These are phyloP conservation scores for Dinomys branickii DNA, from an alignment of 2,113 vertebrate genomes.

Conservation along the genomic window DNA sequence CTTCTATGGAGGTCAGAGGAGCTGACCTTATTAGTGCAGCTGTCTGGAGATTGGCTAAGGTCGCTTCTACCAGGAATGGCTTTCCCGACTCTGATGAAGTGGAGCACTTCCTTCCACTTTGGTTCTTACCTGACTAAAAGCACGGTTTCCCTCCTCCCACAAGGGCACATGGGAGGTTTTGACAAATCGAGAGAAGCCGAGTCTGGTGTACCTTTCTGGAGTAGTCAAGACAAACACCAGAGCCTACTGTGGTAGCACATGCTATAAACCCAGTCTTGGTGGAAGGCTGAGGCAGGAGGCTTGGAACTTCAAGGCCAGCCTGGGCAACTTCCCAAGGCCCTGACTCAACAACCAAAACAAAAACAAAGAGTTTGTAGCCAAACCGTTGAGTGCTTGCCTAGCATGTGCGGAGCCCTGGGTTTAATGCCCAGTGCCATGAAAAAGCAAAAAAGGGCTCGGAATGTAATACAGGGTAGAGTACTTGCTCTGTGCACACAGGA, in stretches of 20 bases:
- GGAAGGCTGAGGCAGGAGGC: neutral
- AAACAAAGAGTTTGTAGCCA: neutral
- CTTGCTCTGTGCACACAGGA: neutral
- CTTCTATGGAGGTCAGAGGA: neutral
- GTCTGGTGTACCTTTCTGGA: neutral
- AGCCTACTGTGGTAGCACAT: neutral
- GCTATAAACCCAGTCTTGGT: neutral
- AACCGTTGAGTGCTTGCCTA: neutral
- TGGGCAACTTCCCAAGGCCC: neutral
- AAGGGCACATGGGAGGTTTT: neutral
- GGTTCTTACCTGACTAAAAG: neutral
- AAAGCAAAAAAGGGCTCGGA: neutral
- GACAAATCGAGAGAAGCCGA: neutral
- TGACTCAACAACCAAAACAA: neutral
- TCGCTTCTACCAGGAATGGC: neutral
- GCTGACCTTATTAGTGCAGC: neutral
- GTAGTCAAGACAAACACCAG: neutral
- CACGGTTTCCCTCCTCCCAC: neutral
- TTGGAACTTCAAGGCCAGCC: neutral
- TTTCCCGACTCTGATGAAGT: neutral
- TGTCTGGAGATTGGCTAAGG: neutral
- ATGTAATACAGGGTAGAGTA: neutral
- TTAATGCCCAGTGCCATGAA: neutral
- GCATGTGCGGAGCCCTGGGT: neutral
- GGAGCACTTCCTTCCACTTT: neutral